Evolutionary conservation across 2,797 vertebrate species (phyloP).

Genomic region (Florisuga fusca): DNA sequence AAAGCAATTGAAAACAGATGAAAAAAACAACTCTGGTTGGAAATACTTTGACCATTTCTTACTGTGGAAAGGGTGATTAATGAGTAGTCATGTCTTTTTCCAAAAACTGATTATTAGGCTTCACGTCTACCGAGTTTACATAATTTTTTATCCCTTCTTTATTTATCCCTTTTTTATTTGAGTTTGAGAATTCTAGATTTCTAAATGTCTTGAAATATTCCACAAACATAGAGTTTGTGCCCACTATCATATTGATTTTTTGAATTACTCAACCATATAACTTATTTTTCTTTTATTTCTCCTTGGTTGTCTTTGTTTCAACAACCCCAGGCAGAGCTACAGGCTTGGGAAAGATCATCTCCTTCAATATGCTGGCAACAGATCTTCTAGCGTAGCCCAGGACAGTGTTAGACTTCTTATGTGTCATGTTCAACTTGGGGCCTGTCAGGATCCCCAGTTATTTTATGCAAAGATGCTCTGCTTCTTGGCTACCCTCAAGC

Average conservation of each 20-base stretch:
- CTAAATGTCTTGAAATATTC: neutral
- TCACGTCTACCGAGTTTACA: neutral
- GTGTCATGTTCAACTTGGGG: neutral
- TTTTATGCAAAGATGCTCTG: neutral
- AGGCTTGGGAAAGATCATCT: neutral
- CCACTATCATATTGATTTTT: neutral
- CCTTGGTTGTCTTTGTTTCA: too few relatives aligned
- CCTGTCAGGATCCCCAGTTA: neutral
- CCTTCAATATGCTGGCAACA: neutral
- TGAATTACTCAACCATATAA: neutral
- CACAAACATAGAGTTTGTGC: neutral
- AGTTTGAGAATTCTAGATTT: neutral
- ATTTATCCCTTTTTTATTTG: too few relatives aligned
- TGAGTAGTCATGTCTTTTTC: neutral
- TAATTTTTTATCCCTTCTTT: neutral
- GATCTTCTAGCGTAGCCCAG: neutral
- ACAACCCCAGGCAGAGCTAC: too few relatives aligned
- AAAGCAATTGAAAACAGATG: neutral
- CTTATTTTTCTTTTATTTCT: neutral
- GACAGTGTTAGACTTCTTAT: neutral
- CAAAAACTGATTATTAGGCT: neutral
- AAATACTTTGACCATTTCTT: neutral
- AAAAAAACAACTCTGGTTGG: neutral
- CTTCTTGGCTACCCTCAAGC: neutral
- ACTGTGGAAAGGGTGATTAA: neutral